Evolutionary conservation across 2,113 vertebrate species (phyloP).

Genomic region (Zeus faber): DNA sequence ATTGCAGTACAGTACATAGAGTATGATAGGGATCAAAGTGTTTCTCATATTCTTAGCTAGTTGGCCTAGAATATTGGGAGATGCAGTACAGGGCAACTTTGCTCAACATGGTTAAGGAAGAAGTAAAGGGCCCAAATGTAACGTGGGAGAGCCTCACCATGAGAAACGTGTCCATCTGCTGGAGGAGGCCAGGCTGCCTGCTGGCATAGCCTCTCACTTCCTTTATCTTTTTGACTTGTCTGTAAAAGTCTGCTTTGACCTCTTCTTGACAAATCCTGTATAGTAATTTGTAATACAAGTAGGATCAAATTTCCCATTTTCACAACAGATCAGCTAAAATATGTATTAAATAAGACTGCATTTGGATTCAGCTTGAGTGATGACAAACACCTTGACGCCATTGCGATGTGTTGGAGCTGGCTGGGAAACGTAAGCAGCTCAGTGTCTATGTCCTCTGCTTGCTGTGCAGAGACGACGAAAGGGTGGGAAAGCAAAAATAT

Average conservation of each 20-base stretch:
- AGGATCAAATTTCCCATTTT: too few species aligned
- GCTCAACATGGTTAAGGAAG: too few species aligned
- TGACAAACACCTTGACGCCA: constrained; percentile 66
- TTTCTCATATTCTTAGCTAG: too few species aligned
- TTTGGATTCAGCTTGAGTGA: too few species aligned
- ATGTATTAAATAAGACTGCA: too few species aligned
- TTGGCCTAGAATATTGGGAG: too few species aligned
- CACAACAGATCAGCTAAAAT: too few species aligned
- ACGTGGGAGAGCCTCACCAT: constrained; percentile 37
- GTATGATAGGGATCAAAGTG: too few species aligned
- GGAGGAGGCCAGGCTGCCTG: constrained; percentile 48
- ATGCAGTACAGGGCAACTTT: too few species aligned
- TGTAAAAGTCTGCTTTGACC: constrained; percentile 65
- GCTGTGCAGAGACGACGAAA: constrained; percentile 45
- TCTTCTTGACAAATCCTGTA: constrained; percentile 72
- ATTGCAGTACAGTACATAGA: too few species aligned
- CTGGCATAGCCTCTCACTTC: constrained; percentile 59
- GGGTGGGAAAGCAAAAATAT: not conserved
- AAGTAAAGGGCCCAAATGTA: too few species aligned
- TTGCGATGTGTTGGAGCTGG: constrained; percentile 67
- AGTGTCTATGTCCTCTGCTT: constrained; percentile 69
- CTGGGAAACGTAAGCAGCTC: constrained; percentile 65
- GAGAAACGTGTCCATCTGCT: constrained; percentile 69
- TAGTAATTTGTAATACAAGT: not conserved
- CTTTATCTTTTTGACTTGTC: constrained; percentile 61